A percentile compares a stretch with the other conserved stretches of the same genome.
phyloP scores from a whole-genome alignment of 1,140 invertebrate genomes.

The Drosophila grimshawi region DNA sequence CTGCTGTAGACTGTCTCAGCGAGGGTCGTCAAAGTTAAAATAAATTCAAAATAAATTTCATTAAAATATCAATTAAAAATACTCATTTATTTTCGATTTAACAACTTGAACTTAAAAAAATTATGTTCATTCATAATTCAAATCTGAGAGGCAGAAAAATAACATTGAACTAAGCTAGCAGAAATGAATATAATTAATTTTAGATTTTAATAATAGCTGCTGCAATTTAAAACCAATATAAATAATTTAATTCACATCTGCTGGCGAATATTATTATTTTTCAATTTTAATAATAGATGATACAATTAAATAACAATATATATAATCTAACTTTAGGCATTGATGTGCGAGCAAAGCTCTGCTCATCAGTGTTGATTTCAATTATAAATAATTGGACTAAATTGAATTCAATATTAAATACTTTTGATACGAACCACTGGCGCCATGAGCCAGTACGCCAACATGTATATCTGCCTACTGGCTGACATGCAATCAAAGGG shows the following conservation, averaged over 20 bases:
- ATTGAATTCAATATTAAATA: slow-evolving; percentile 14
- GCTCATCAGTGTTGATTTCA: neutral
- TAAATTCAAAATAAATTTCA: neutral
- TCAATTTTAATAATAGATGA: too few relatives aligned
- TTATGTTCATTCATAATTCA: too few relatives aligned
- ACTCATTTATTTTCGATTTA: neutral
- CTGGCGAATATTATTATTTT: too few relatives aligned
- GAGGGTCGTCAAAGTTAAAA: neutral
- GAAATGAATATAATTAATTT: too few relatives aligned
- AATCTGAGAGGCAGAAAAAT: too few relatives aligned
- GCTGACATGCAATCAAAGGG: slow-evolving; percentile 64
- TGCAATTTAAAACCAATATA: too few relatives aligned
- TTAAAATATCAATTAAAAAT: too few relatives aligned
- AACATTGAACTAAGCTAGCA: too few relatives aligned
- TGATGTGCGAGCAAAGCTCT: neutral
- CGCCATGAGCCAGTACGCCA: neutral
- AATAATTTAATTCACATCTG: too few relatives aligned
- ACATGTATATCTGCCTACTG: slow-evolving; percentile 5
- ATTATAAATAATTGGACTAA: slow-evolving; percentile 3
- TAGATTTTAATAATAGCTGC: too few relatives aligned
- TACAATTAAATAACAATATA: too few relatives aligned
- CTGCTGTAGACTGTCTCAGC: neutral
- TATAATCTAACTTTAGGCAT: neutral
- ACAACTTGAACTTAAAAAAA: too few relatives aligned
- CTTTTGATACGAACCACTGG: slow-evolving; percentile 1